These are phyloP conservation scores for Pantherophis alleghaniensis DNA, from an alignment of 2,797 vertebrate genomes.

Conservation along the genomic window DNA sequence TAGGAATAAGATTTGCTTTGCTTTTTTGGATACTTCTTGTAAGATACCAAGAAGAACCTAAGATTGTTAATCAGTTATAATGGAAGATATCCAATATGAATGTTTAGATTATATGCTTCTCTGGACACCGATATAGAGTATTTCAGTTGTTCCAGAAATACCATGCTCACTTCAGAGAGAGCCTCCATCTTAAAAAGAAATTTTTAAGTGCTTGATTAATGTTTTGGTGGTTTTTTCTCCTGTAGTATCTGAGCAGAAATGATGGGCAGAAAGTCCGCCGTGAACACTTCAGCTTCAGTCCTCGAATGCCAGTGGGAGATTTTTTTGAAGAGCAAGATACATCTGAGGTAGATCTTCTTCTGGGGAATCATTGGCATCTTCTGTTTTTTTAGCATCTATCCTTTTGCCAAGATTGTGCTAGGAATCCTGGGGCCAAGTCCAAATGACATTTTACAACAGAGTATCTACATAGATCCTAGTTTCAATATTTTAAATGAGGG, in stretches of 20 bases:
- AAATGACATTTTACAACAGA: not conserved
- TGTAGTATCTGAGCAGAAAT: slow-evolving; percentile 89
- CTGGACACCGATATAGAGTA: not conserved
- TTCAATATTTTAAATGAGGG: not conserved
- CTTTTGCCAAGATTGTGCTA: not conserved
- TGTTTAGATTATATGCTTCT: not conserved
- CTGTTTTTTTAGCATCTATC: not conserved
- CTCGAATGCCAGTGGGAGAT: slow-evolving; percentile 95
- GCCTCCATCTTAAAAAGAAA: not conserved
- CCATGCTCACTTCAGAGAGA: not conserved
- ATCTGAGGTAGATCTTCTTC: slow-evolving; percentile 76
- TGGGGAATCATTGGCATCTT: not conserved
- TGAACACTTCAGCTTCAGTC: slow-evolving; percentile 98
- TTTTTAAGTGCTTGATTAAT: not conserved
- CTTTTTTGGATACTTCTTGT: not conserved
- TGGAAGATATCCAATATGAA: not conserved
- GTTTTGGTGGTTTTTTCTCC: not conserved
- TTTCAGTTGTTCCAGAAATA: too few relatives aligned
- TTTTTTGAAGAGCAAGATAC: slow-evolving; percentile 93
- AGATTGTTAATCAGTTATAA: not conserved
- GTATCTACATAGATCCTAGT: not conserved
- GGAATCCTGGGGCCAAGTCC: not conserved
- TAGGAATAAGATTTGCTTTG: not conserved
- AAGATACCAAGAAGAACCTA: not conserved
- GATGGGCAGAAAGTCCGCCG: slow-evolving; percentile 82